These are phyloP conservation scores for Aphelinus certus DNA, from an alignment of 1,140 invertebrate species.

Conservation along the genomic window DNA sequence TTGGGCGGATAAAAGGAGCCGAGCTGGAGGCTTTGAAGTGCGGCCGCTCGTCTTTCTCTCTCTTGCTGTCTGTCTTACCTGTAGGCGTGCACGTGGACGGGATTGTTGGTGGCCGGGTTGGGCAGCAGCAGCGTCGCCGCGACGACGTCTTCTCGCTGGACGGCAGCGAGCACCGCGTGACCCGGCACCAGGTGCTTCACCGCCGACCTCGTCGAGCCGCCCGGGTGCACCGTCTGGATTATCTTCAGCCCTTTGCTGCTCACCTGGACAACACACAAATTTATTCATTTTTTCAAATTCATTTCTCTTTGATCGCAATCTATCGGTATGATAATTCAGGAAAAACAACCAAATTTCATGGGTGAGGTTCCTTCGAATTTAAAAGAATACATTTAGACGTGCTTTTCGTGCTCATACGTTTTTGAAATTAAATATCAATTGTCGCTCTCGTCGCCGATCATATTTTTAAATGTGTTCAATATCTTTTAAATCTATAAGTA, in stretches of 20 bases:
- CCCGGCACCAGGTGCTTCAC: constrained; percentile 97
- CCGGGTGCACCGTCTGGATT: constrained; percentile 78
- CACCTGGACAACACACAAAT: constrained; percentile 70
- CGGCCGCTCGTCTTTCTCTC: background rate
- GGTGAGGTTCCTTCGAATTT: too few relatives aligned
- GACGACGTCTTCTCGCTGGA: constrained; percentile 90
- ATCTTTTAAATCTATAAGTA: too few relatives aligned
- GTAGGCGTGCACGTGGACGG: constrained; percentile 91
- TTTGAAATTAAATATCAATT: too few relatives aligned
- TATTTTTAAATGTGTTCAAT: too few relatives aligned
- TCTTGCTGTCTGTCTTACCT: constrained; percentile 58
- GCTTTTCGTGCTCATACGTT: too few relatives aligned
- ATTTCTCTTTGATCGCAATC: too few relatives aligned
- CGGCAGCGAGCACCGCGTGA: constrained; percentile 87
- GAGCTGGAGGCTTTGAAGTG: background rate
- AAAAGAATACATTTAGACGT: too few relatives aligned
- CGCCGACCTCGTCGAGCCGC: constrained; percentile 68
- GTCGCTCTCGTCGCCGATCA: too few relatives aligned
- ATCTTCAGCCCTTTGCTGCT: constrained; percentile 95
- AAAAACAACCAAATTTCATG: too few relatives aligned
- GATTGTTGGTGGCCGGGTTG: constrained; percentile 89
- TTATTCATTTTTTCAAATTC: too few relatives aligned
- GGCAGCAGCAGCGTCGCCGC: constrained; percentile 88
- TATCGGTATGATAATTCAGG: too few relatives aligned
- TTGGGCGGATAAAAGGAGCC: too few relatives aligned